phyloP scores from a whole-genome alignment of 2,888 invertebrate species.

The Cephus pulcher region DNA sequence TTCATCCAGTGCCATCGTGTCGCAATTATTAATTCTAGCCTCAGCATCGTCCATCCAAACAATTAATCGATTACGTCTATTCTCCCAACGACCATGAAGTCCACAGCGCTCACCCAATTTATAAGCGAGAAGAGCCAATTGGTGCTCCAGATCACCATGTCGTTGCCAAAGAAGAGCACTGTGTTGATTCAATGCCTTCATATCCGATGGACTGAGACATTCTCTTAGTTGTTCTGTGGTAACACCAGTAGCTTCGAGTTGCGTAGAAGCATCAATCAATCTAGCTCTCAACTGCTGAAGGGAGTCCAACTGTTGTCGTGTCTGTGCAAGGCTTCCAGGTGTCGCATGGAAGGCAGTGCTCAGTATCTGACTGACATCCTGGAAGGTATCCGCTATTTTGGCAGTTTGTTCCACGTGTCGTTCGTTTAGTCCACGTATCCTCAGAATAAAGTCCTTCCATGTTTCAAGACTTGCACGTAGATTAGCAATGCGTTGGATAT shows the following conservation, averaged over 20 bases:
- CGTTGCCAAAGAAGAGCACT: constrained; percentile 84
- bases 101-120: constrained; percentile 81
- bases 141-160: constrained; percentile 84
- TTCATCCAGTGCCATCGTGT: constrained; percentile 68
- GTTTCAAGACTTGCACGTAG: constrained; percentile 84
- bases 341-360: constrained; percentile 70
- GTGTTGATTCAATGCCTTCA: constrained; percentile 82
- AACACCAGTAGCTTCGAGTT: constrained; percentile 78
- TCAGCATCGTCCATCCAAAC: constrained; percentile 80
- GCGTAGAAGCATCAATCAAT: constrained; percentile 71
- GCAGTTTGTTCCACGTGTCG: constrained; percentile 75
- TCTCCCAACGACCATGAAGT: constrained; percentile 78
- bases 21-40: constrained; percentile 63
- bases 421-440: constrained; percentile 74
- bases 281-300: constrained; percentile 73
- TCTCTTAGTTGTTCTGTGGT: constrained; percentile 87
- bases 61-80: constrained; percentile 74
- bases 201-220: constrained; percentile 85
- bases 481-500: constrained; percentile 82
- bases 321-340: constrained; percentile 72
- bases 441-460: constrained; percentile 81
- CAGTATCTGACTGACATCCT: constrained; percentile 74
- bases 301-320: constrained; percentile 74
- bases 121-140: constrained; percentile 78
- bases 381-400: constrained; percentile 73